Evolutionary conservation across 1,140 invertebrate species (phyloP).

Genomic region (Probaryconus sp.): DNA sequence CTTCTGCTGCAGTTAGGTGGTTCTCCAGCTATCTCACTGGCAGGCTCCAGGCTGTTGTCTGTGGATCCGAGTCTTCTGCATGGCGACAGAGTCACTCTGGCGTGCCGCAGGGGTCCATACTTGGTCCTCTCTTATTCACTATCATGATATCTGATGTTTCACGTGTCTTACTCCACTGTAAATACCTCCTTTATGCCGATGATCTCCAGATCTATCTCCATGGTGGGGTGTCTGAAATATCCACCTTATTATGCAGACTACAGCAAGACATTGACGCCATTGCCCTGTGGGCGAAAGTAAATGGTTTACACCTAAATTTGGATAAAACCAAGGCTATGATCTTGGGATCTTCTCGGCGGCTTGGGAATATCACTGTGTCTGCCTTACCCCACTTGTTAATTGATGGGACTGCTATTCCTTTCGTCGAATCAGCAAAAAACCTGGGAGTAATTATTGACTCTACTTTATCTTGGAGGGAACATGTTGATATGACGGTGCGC

Average conservation of each 20-base stretch:
- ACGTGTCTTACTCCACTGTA: background rate
- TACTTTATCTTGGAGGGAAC: no score
- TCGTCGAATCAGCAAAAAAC: no score
- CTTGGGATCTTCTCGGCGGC: background rate
- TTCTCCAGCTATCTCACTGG: background rate
- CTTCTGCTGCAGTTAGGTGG: background rate
- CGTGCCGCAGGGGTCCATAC: background rate
- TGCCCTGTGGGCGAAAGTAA: background rate
- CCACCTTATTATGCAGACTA: background rate
- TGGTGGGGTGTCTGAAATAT: background rate
- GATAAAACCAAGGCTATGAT: background rate
- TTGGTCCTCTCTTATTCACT: conserved; percentile 6
- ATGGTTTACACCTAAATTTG: background rate
- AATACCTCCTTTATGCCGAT: background rate
- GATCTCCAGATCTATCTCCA: background rate
- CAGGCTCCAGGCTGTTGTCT: background rate
- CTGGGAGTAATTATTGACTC: no score
- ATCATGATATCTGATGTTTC: background rate
- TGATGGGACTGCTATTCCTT: no score
- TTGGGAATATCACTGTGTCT: no score
- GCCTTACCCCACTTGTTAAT: no score
- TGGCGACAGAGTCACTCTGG: background rate
- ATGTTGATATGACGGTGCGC: no score
- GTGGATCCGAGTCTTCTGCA: background rate
- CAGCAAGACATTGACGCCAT: background rate